Base-by-base conservation (phyloP, 2,797 vertebrate species). In the Chelmon rostratus region DNA sequence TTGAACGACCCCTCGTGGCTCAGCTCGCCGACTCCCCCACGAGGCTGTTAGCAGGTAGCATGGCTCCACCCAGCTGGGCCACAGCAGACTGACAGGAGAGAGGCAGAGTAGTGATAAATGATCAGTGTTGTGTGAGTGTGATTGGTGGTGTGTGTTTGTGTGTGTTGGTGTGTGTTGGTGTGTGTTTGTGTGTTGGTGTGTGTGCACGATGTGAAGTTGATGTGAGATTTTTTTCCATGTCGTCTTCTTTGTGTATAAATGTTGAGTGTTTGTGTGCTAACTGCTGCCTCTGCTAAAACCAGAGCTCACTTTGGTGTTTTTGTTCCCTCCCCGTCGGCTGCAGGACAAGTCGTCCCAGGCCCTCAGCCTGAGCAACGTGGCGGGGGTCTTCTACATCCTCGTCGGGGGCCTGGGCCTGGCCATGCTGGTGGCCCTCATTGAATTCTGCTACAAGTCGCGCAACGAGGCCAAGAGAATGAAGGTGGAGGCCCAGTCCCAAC, bases 391-490 rank as follows among this genome's bases (percentile, higher is more conserved):
- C 97, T 99, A 99, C 96, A 99, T 99, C 96, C 97, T 99, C 83
- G 98, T 99, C 87, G 98, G 98, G 93, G 98, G 98, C 94, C 94
- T 99, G 94, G 98, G 98, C 90, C 96, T 99, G 93, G 98, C 98
- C 89, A 99, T 99, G 98, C 97, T 98, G 95, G 98, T 99, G 96
- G 98, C 98, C 92, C 96, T 99, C 96, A 98, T 99, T 95, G 98
- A 99, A 76, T 99, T 99, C 97, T 99, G 98, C 97, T 99, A 99
- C 97, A 99, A 99, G 97, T 99, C 98, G 83, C 97, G 98, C 95
- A 97, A 98, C 95, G 98, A 99, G 95, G 97, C 98, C 94, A 98
- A 98, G 95, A 96, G 97, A 97, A 98, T 99, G 98, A 98, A 99
- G 97, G 97, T 98, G 97, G 96, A 97, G 96, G 95, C 96, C 96